Percentiles rank a stretch among this genome's conserved stretches.
These are phyloP conservation scores for Schrankia costaestrigalis DNA, from an alignment of 2,888 invertebrate species.

Conservation along the genomic window DNA sequence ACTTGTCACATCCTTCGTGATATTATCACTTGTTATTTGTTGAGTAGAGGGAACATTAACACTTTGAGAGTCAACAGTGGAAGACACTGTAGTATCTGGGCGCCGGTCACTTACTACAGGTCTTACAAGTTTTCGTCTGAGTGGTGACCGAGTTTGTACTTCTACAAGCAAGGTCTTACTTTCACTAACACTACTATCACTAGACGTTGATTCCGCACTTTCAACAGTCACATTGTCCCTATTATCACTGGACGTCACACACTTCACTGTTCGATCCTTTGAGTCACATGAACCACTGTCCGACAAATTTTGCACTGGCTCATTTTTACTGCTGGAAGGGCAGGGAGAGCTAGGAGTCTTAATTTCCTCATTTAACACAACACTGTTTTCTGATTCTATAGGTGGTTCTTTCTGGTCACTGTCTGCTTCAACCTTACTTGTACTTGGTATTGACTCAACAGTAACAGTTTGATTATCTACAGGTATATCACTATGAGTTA, in stretches of 20 bases:
- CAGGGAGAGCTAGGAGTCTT: constrained; percentile 18
- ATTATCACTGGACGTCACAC: constrained; percentile 70
- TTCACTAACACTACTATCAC: constrained; percentile 71
- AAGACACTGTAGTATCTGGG: constrained; percentile 75
- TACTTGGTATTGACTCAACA: constrained; percentile 36
- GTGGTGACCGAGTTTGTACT: constrained; percentile 54
- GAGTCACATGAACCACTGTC: constrained; percentile 53
- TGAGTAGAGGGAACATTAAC: constrained; percentile 44
- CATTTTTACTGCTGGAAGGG: constrained; percentile 61
- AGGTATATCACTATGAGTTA: constrained; percentile 12
- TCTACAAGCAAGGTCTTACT: constrained; percentile 44
- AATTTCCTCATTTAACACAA: constrained; percentile 18
- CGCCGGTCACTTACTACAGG: constrained; percentile 62
- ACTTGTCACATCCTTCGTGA: constrained; percentile 73
- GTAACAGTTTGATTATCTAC: constrained; percentile 26
- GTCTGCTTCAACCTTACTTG: too few relatives aligned
- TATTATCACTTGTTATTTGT: constrained; percentile 45
- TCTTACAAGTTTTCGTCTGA: constrained; percentile 62
- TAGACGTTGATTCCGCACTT: constrained; percentile 74
- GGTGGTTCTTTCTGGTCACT: too few relatives aligned
- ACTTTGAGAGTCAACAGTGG: constrained; percentile 64
- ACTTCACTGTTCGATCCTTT: constrained; percentile 66
- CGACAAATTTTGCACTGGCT: constrained; percentile 46
- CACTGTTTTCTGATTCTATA: constrained; percentile 17
- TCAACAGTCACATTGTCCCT: constrained; percentile 68